These are phyloP conservation scores for Hippopotamyrus pictus DNA, from an alignment of 2,797 vertebrate species.

Conservation along the genomic window DNA sequence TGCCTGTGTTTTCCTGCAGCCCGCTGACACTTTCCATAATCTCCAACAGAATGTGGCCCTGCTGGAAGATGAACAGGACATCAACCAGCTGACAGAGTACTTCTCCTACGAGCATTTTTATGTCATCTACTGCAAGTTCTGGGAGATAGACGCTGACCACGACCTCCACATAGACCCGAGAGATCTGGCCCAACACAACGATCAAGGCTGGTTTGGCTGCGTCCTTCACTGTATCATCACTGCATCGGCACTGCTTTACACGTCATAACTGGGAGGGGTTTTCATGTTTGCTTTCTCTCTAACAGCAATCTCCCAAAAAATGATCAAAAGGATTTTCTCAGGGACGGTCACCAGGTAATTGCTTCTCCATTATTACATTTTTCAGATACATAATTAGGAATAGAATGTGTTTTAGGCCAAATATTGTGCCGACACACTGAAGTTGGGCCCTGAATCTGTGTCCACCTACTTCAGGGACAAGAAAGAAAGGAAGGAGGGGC, in stretches of 20 bases:
- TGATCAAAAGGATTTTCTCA: constrained; percentile 92
- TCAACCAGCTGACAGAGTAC: constrained; percentile 90
- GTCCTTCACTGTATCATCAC: background rate
- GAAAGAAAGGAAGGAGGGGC: constrained; percentile 70
- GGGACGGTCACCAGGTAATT: constrained; percentile 85
- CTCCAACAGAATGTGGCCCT: constrained; percentile 74
- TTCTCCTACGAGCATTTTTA: constrained; percentile 98
- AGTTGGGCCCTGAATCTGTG: background rate
- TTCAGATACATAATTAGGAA: background rate
- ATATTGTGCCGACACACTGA: background rate
- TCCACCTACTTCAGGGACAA: constrained; percentile 59
- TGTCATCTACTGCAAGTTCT: constrained; percentile 98
- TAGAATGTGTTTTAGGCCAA: background rate
- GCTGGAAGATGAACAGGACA: constrained; percentile 85
- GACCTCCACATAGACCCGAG: constrained; percentile 86
- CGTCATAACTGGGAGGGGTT: background rate
- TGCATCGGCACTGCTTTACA: background rate
- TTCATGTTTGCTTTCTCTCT: constrained; percentile 15
- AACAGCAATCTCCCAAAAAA: constrained; percentile 80
- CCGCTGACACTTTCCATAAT: background rate
- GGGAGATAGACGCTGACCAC: constrained; percentile 93
- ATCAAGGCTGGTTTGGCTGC: constrained; percentile 68
- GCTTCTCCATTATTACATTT: background rate
- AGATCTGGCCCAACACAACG: constrained; percentile 83
- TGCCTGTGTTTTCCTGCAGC: background rate